A percentile compares a stretch with the other conserved stretches of the same genome.
Conservation (phyloP, 2,113 vertebrate species). For the Stigmatopora argus region DNA sequence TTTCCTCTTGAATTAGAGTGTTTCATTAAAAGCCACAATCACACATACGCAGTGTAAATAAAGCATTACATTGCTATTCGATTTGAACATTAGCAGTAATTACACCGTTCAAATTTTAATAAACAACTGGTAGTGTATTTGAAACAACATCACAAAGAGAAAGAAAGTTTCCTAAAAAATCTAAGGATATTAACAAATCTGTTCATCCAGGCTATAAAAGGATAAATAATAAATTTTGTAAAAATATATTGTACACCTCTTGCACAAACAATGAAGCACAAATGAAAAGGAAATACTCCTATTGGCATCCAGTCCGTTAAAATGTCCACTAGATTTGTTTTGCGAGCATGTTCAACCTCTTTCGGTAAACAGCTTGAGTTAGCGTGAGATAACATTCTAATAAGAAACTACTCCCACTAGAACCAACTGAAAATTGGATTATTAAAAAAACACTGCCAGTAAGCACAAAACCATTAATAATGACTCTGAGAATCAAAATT, state of each 20-base stretch:
- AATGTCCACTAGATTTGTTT: neutral
- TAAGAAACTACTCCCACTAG: neutral
- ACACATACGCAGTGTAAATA: neutral
- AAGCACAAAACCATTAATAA: neutral
- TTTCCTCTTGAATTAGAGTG: neutral
- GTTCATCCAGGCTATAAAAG: too few species aligned
- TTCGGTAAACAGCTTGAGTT: slow-evolving; percentile 2
- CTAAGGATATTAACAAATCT: too few species aligned
- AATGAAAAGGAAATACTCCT: neutral
- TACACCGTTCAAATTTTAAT: too few species aligned
- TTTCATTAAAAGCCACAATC: neutral
- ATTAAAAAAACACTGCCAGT: neutral
- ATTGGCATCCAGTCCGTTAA: neutral
- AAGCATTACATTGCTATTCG: neutral
- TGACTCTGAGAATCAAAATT: neutral
- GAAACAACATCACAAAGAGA: too few species aligned
- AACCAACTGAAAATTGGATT: neutral
- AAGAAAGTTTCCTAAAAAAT: too few species aligned
- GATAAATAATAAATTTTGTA: too few species aligned
- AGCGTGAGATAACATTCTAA: neutral
- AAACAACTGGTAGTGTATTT: too few species aligned
- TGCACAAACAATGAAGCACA: neutral
- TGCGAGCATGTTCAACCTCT: neutral
- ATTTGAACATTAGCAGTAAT: too few species aligned
- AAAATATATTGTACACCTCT: too few species aligned